phyloP scores from a whole-genome alignment of 2,888 invertebrate species.

The Flexamia atlantica region DNA sequence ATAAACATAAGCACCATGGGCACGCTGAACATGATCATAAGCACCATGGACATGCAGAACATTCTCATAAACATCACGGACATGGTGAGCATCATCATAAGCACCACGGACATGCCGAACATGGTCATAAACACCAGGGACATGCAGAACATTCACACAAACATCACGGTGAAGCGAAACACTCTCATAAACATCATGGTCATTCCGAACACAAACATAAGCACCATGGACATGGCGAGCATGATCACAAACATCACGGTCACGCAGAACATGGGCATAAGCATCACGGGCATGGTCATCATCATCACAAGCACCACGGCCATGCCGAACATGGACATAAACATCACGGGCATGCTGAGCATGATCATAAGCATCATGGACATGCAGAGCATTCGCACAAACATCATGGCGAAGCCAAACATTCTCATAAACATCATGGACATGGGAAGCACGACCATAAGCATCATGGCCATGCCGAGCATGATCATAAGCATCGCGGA shows the following conservation, averaged over 20 bases:
- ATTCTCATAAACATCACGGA: conserved; percentile 67
- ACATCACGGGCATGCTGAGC: conserved; percentile 65
- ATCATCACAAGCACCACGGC: conserved; percentile 67
- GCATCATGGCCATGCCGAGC: conserved; percentile 74
- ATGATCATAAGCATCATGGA: conserved; percentile 65
- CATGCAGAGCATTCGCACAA: conserved; percentile 65
- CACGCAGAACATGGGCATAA: conserved; percentile 65
- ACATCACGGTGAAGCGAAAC: conserved; percentile 65
- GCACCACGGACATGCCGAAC: conserved; percentile 67
- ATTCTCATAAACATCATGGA: conserved; percentile 65
- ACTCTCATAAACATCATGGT: conserved; percentile 66
- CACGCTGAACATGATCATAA: conserved; percentile 68
- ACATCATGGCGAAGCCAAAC: conserved; percentile 67
- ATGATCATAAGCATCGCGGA: conserved; percentile 69
- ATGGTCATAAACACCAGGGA: conserved; percentile 65
- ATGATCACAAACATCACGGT: conserved; percentile 68
- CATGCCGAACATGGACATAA: conserved; percentile 65
- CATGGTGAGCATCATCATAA: conserved; percentile 67
- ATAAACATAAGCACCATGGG: conserved; percentile 70
- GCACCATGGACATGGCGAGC: conserved; percentile 63
- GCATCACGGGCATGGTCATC: conserved; percentile 66
- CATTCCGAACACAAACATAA: conserved; percentile 63
- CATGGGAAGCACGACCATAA: conserved; percentile 73
- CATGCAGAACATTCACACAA: conserved; percentile 66
- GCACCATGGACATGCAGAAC: conserved; percentile 65